Evolutionary conservation across 2,113 vertebrate species (phyloP).

Genomic region (Columba janthina): DNA sequence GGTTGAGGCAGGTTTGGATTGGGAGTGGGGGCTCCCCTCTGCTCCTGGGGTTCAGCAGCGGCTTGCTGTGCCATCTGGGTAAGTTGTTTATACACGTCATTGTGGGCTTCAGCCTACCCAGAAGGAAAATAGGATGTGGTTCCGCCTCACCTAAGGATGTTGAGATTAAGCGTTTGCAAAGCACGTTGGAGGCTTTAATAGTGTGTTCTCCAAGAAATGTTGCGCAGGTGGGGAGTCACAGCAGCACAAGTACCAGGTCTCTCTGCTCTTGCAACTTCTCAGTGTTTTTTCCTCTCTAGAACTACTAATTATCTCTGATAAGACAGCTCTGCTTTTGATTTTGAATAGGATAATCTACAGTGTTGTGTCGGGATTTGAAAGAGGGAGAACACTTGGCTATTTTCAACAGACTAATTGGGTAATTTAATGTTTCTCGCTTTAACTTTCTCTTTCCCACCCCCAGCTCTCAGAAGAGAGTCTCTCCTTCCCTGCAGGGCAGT

Average conservation of each 20-base stretch:
- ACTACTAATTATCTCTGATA: not conserved
- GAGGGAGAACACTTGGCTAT: not conserved
- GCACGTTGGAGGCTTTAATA: not conserved
- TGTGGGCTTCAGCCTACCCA: not conserved
- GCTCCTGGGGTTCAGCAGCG: not conserved
- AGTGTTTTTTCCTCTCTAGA: not conserved
- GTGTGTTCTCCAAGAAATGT: not conserved
- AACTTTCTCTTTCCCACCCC: not conserved
- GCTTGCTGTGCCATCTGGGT: not conserved
- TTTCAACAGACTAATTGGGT: not conserved
- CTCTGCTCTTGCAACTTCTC: not conserved
- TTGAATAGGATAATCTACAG: not conserved
- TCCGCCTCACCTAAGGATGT: not conserved
- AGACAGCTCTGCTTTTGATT: not conserved
- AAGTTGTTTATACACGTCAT: not conserved
- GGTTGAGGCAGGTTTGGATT: not conserved
- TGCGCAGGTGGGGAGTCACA: not conserved
- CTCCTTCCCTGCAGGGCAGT: conserved; percentile 18
- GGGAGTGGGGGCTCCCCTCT: not conserved
- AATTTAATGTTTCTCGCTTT: not conserved
- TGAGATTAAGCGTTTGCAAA: not conserved
- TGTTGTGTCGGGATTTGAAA: not conserved
- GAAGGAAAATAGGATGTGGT: rapidly evolving
- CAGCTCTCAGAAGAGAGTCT: not conserved
- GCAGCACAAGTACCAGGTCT: not conserved